Evolutionary conservation across 2,113 vertebrate species (phyloP).

Genomic region (Macroglossus sobrinus): DNA sequence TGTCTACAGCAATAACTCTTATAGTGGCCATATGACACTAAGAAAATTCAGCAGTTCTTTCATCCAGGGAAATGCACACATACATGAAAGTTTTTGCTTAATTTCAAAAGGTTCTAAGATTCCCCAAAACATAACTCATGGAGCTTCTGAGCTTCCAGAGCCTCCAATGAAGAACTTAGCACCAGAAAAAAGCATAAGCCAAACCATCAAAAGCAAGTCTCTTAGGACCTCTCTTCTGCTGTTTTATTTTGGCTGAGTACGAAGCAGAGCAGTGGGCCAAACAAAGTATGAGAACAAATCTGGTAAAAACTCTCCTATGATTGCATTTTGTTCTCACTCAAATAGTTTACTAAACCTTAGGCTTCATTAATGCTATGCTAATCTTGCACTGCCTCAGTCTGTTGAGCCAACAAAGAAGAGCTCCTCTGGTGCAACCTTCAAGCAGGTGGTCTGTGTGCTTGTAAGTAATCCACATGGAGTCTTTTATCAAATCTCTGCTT

Average conservation of each 20-base stretch:
- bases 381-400: accelerated
- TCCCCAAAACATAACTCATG: background rate
- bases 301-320: background rate
- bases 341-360: background rate
- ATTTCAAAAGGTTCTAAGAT: background rate
- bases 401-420: accelerated
- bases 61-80: background rate
- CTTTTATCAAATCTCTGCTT: background rate
- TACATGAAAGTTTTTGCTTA: background rate
- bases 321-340: background rate
- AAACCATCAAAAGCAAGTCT: background rate
- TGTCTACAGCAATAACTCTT: background rate
- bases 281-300: background rate
- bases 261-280: background rate
- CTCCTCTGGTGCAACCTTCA: accelerated
- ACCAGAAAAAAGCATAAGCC: background rate
- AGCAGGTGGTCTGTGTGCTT: too few relatives aligned
- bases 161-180: background rate
- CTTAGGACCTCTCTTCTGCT: background rate
- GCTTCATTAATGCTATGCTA: background rate
- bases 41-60: background rate
- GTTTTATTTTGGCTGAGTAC: background rate
- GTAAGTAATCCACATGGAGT: background rate
- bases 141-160: background rate
- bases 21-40: background rate